phyloP scores from a whole-genome alignment of 1,140 invertebrate species.

The Lanistes nyassanus region DNA sequence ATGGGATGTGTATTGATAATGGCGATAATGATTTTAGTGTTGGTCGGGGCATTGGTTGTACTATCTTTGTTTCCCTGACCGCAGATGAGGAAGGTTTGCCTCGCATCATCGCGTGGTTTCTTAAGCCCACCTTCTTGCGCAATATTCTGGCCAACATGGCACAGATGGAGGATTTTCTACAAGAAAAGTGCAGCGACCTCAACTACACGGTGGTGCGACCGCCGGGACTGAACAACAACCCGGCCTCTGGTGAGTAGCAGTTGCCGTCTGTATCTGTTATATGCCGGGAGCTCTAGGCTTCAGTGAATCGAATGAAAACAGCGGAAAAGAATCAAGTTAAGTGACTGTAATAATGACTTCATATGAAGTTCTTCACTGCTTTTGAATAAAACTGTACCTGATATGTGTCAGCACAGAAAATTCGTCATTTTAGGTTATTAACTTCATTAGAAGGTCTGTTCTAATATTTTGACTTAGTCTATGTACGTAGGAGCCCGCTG shows the following conservation, averaged over 20 bases:
- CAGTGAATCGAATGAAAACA: background rate
- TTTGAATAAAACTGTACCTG: background rate
- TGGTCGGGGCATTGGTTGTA: background rate
- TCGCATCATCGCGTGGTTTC: conserved; percentile 55
- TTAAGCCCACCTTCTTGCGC: conserved; percentile 56
- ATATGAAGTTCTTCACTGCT: background rate
- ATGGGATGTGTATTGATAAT: background rate
- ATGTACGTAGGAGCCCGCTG: too few species aligned
- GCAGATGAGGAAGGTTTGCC: conserved; percentile 44
- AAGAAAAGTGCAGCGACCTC: conserved; percentile 52
- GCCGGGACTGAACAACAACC: conserved; percentile 47
- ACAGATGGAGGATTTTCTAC: conserved; percentile 60
- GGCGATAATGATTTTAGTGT: background rate
- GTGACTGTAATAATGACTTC: too few species aligned
- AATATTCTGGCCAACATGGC: conserved; percentile 57
- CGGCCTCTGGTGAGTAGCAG: conserved; percentile 33
- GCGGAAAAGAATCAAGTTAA: background rate
- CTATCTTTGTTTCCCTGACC: background rate
- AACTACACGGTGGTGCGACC: conserved; percentile 64
- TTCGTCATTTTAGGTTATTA: too few species aligned
- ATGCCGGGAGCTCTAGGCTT: too few species aligned
- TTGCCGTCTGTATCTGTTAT: too few species aligned
- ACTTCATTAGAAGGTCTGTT: too few species aligned
- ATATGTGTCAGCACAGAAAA: too few species aligned
- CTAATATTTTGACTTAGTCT: too few species aligned